Conservation (phyloP, 1,140 invertebrate species). For the Achatina immaculata region DNA sequence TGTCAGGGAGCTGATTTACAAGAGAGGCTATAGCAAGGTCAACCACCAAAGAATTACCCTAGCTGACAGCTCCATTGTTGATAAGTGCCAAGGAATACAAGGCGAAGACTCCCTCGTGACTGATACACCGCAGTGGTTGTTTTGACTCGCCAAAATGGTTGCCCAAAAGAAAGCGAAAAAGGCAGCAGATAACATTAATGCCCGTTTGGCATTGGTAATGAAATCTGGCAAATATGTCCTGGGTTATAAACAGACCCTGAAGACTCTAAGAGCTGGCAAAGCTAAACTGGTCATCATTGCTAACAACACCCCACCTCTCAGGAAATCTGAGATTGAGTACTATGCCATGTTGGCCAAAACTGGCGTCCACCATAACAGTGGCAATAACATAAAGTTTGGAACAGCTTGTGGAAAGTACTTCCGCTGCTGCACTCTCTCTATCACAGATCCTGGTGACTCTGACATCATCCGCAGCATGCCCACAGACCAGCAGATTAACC, state of each 20-base stretch:
- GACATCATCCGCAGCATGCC: conserved; percentile 97
- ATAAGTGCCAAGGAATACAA: too few relatives aligned
- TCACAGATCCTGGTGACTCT: conserved; percentile 80
- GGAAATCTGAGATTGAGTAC: too few relatives aligned
- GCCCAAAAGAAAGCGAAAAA: conserved; percentile 95
- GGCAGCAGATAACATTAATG: conserved; percentile 98
- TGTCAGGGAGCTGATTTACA: conserved; percentile 96
- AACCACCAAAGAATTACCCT: conserved; percentile 90
- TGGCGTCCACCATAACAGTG: too few relatives aligned
- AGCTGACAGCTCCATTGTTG: conserved; percentile 94
- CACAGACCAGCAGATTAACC: conserved; percentile 71
- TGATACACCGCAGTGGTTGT: too few relatives aligned
- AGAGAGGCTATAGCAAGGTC: conserved; percentile 95
- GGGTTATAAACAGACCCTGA: conserved; percentile 98
- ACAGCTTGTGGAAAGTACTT: too few relatives aligned
- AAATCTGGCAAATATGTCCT: conserved; percentile 99
- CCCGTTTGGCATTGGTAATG: conserved; percentile 96
- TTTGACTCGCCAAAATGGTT: too few relatives aligned
- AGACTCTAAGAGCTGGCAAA: conserved; percentile 96
- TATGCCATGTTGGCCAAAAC: too few relatives aligned
- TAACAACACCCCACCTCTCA: conserved; percentile 96
- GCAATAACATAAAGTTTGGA: too few relatives aligned
- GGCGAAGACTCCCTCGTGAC: neutral
- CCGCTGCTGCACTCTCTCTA: too few relatives aligned
- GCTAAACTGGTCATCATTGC: conserved; percentile 99